These are phyloP conservation scores for Zaprionus gabonicus DNA, from an alignment of 1,140 invertebrate species.

Conservation along the genomic window DNA sequence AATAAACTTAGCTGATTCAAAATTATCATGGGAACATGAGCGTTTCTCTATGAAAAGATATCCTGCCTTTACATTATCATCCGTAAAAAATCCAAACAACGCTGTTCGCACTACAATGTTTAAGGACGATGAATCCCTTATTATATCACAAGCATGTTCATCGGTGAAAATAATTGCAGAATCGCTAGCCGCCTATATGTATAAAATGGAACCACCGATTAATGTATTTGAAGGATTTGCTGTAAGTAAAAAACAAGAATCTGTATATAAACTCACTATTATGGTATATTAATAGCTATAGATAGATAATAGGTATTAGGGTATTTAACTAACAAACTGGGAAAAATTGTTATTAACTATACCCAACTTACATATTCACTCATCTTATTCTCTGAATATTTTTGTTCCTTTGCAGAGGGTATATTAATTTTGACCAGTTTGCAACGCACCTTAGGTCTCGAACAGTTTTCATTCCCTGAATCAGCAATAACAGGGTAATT, in stretches of 20 bases:
- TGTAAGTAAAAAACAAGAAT: slow-evolving; percentile 46
- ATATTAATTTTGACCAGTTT: no score
- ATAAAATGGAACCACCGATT: slow-evolving; percentile 87
- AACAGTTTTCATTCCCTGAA: no score
- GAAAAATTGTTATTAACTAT: no score
- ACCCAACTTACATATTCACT: no score
- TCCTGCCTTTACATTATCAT: slow-evolving; percentile 96
- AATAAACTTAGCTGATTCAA: slow-evolving; percentile 97
- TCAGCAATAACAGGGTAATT: no score
- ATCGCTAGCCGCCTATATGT: slow-evolving; percentile 93
- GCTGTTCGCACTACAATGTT: slow-evolving; percentile 87
- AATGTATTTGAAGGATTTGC: slow-evolving; percentile 69
- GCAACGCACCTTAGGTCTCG: no score
- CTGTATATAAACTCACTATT: no score
- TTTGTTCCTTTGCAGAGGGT: no score
- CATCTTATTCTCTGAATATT: no score
- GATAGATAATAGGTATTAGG: no score
- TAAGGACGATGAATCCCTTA: slow-evolving; percentile 82
- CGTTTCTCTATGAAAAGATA: slow-evolving; percentile 96
- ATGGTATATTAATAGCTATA: no score
- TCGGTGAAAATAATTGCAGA: slow-evolving; percentile 93
- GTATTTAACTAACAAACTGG: no score
- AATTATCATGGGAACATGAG: slow-evolving; percentile 98
- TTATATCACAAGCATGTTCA: slow-evolving; percentile 52
- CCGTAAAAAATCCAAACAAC: slow-evolving; percentile 88